Base-by-base conservation (phyloP, 2,888 invertebrate species). In the Zeuzera pyrina region DNA sequence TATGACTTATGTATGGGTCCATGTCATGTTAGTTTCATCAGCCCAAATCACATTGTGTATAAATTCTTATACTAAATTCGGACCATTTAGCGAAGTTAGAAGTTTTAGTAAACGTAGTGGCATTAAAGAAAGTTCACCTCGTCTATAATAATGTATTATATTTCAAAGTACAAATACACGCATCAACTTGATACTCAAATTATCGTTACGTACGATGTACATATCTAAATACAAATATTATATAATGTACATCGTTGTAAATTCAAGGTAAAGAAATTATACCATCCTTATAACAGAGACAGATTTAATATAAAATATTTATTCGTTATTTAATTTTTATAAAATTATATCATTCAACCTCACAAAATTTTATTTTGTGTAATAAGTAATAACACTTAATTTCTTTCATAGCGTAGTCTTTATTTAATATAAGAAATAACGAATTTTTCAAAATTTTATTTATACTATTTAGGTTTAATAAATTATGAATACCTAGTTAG, bases 51-150 rank as follows among this genome's bases (percentile, higher is more conserved):
- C 46, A 42, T 22, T 48, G 41, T 52, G 39, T 57, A 56, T 49
- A n/a, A 52, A 46, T 54, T 61, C 57, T 32, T 35, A 59, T 50
- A 52, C 51, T 62, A 59, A 62, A 69, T 60, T 69, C 51, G 76
- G 76, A 76, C 74, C 76, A 76, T 70, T 67, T 67, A 73, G 65
- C 63, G 46, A 65, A 44, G 44, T 60, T 72, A 72, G 64, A 49
- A 35, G 34, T 43, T 47, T 51, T 68, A 66, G 61, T 50, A 45
- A 38, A 49, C 45, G 53, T 66, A 71, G 61, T 48, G 43, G 49
- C 57, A 52, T 55, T 45, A 50, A 27, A 31, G 36, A 47, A 39
- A 47, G 38, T 45, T 35, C 41, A 49, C 51, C 42, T 57, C 54
- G 56, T 52, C 54, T 63, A 55, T 39, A n/a, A n/a, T n/a, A n/a